These are phyloP conservation scores for Musca vetustissima DNA, from an alignment of 1,140 invertebrate genomes.

Conservation along the genomic window DNA sequence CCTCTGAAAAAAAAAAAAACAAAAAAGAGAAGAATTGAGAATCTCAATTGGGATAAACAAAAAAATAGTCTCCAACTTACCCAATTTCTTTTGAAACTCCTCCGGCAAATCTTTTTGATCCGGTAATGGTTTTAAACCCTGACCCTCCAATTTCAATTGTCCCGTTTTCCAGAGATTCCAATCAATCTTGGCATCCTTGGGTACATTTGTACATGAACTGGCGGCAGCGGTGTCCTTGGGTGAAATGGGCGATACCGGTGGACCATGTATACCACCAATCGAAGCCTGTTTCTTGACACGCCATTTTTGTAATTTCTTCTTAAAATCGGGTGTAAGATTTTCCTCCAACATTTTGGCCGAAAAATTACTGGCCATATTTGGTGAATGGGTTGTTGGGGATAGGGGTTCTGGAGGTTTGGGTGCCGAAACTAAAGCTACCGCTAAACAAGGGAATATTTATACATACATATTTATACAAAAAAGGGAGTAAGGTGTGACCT, in stretches of 20 bases:
- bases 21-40: not conserved
- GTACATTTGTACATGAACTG: not conserved
- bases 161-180: constrained; percentile 70
- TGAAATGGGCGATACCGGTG: constrained; percentile 52
- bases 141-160: constrained; percentile 52
- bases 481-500: not conserved
- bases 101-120: constrained; percentile 65
- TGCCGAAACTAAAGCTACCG: constrained; percentile 17
- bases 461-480: not conserved
- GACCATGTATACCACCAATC: constrained; percentile 26
- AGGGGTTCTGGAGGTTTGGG: constrained; percentile 23
- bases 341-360: constrained; percentile 60
- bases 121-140: constrained; percentile 56
- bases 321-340: constrained; percentile 73
- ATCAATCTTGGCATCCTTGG: constrained; percentile 61
- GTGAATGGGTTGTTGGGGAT: constrained; percentile 6
- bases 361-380: constrained; percentile 16
- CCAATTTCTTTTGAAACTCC: constrained; percentile 69
- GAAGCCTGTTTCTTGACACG: constrained; percentile 66
- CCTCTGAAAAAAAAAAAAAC: constrained; percentile 54
- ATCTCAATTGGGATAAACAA: too few relatives aligned
- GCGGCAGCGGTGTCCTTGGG: constrained; percentile 52
- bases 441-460: constrained; percentile 14
- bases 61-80: constrained; percentile 46
- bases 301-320: constrained; percentile 83